Evolutionary conservation across 2,113 vertebrate species (phyloP).

Genomic region (Neoarius graeffei): DNA sequence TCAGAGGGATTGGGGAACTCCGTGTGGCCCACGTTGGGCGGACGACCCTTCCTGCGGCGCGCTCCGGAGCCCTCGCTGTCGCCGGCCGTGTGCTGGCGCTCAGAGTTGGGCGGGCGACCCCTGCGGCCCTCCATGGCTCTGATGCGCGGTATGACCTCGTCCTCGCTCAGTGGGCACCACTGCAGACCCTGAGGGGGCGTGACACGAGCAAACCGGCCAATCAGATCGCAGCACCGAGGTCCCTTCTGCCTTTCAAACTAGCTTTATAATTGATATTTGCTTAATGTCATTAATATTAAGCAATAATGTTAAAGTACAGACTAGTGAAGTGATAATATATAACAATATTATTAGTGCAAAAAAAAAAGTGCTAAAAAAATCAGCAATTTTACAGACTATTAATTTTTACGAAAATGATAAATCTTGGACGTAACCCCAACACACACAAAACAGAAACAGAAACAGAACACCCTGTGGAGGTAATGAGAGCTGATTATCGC

Average conservation of each 20-base stretch:
- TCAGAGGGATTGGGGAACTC: slow-evolving; percentile 85
- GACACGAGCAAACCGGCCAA: slow-evolving; percentile 6
- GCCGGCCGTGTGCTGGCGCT: slow-evolving; percentile 73
- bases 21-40: slow-evolving; percentile 83
- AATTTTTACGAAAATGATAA: background rate
- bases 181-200: slow-evolving; percentile 83
- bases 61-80: slow-evolving; percentile 74
- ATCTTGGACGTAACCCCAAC: background rate
- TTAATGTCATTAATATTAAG: background rate
- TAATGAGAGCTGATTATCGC: slow-evolving; percentile 73
- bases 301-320: background rate
- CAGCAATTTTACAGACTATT: background rate
- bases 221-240: background rate
- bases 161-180: slow-evolving; percentile 94
- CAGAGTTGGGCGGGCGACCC: slow-evolving; percentile 84
- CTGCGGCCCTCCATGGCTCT: slow-evolving; percentile 91
- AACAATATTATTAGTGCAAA: slow-evolving; percentile 26
- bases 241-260: background rate
- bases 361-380: background rate
- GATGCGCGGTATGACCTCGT: slow-evolving; percentile 89
- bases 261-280: background rate
- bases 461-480: slow-evolving; percentile 70
- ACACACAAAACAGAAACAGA: slow-evolving; percentile 53
- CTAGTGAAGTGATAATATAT: background rate
- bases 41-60: slow-evolving; percentile 89